These are phyloP conservation scores for Branchipolynoe longqiensis DNA, from an alignment of 2,888 invertebrate genomes.

Conservation along the genomic window DNA sequence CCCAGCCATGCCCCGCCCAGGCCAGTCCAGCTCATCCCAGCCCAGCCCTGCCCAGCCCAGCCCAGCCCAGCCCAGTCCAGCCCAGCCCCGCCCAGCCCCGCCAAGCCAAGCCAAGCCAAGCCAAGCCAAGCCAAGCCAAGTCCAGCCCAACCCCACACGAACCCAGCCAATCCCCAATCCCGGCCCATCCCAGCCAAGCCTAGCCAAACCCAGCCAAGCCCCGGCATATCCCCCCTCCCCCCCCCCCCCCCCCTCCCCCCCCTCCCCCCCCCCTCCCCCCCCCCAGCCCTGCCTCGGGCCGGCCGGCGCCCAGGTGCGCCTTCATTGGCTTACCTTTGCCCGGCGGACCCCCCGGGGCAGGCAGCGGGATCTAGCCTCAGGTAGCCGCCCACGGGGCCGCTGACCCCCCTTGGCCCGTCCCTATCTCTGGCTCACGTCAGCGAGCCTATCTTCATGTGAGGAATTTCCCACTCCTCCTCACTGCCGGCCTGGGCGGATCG, in stretches of 20 bases:
- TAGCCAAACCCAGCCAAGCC: too few species aligned
- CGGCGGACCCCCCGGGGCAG: conserved; percentile 22
- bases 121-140: too few species aligned
- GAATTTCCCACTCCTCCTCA: neutral
- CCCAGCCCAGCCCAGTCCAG: too few species aligned
- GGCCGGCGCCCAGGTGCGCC: conserved; percentile 10
- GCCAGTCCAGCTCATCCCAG: too few species aligned
- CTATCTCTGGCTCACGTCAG: conserved; percentile 36
- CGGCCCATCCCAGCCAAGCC: too few species aligned
- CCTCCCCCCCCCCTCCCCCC: neutral
- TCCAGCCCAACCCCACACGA: too few species aligned
- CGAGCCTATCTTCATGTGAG: conserved; percentile 46
- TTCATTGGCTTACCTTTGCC: conserved; percentile 42
- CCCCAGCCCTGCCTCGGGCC: neutral
- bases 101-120: too few species aligned
- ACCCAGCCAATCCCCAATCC: too few species aligned
- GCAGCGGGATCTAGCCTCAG: conserved; percentile 13
- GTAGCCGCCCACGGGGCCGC: neutral
- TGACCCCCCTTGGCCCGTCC: conserved; percentile 32
- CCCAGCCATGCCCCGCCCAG: too few species aligned
- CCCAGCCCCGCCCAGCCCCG: too few species aligned
- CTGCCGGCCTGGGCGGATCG: conserved; percentile 10
- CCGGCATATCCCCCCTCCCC: neutral
- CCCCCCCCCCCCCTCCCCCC: neutral
- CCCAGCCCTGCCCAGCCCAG: too few species aligned